Evolutionary conservation across 1,140 invertebrate genomes (phyloP).

Genomic region (Chrysopa pallens): DNA sequence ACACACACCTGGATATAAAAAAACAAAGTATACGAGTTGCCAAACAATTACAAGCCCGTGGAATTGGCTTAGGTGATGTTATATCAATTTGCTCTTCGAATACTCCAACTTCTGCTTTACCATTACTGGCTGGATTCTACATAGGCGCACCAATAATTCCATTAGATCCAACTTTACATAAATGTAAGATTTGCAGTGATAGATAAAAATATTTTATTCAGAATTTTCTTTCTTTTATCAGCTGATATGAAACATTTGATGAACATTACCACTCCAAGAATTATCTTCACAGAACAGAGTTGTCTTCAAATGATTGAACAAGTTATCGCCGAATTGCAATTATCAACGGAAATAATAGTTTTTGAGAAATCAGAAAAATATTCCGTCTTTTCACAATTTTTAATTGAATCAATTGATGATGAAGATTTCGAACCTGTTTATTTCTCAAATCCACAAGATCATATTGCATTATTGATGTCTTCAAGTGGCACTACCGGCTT

Average conservation of each 20-base stretch:
- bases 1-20: conserved; percentile 1
- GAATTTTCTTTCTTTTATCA: neutral
- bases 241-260: conserved; percentile 15
- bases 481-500: conserved; percentile 65
- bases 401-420: neutral
- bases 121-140: conserved; percentile 1
- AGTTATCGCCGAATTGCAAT: conserved; percentile 8
- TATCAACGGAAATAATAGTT: conserved; percentile 13
- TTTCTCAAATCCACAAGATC: conserved; percentile 10
- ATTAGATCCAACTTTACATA: conserved; percentile 2
- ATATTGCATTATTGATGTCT: conserved; percentile 24
- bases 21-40: neutral
- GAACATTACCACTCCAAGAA: conserved; percentile 17
- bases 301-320: conserved; percentile 8
- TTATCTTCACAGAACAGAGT: conserved; percentile 17
- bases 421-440: conserved; percentile 1
- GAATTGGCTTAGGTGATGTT: conserved; percentile 1
- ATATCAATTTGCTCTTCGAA: conserved; percentile 1
- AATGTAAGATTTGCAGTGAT: too few relatives aligned
- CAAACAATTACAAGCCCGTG: neutral
- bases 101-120: neutral
- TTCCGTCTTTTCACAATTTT: conserved; percentile 1
- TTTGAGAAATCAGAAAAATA: conserved; percentile 10
- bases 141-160: neutral
- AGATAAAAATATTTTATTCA: too few relatives aligned